These are phyloP conservation scores for Habropoda laboriosa DNA, from an alignment of 1,140 invertebrate species.

Conservation along the genomic window DNA sequence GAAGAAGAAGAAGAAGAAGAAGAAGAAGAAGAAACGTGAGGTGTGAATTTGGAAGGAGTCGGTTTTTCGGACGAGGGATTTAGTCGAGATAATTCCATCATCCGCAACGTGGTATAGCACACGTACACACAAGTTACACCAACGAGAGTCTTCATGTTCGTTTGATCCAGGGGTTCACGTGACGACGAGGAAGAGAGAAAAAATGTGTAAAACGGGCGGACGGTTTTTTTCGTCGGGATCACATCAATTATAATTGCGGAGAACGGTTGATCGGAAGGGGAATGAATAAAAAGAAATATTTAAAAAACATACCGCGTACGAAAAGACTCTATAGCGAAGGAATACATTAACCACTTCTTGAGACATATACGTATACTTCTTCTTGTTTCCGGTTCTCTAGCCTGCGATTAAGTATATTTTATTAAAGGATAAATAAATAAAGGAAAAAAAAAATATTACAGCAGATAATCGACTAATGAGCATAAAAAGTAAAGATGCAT, in stretches of 20 bases:
- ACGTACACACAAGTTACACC: background rate
- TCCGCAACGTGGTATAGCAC: constrained; percentile 32
- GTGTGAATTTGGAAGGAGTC: constrained; percentile 14
- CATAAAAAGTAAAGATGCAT: constrained; percentile 45
- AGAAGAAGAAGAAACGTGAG: constrained; percentile 18
- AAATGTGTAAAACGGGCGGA: background rate
- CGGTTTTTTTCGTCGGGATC: background rate
- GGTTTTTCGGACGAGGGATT: constrained; percentile 32
- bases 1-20: constrained; percentile 28
- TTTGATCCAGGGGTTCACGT: background rate
- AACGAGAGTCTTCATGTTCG: constrained; percentile 34
- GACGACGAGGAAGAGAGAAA: background rate
- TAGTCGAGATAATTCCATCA: constrained; percentile 39
- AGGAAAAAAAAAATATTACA: background rate
- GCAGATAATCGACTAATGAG: constrained; percentile 38
- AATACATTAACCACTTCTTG: constrained; percentile 3
- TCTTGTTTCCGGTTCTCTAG: constrained; percentile 41
- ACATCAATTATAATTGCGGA: constrained; percentile 11
- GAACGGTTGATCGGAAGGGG: background rate
- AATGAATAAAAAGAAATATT: background rate
- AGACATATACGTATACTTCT: constrained; percentile 7
- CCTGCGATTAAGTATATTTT: constrained; percentile 27
- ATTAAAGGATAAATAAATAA: constrained; percentile 19
- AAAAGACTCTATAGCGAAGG: background rate
- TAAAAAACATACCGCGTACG: background rate